phyloP scores from a whole-genome alignment of 2,113 vertebrate genomes.

The Ondatra zibethicus region DNA sequence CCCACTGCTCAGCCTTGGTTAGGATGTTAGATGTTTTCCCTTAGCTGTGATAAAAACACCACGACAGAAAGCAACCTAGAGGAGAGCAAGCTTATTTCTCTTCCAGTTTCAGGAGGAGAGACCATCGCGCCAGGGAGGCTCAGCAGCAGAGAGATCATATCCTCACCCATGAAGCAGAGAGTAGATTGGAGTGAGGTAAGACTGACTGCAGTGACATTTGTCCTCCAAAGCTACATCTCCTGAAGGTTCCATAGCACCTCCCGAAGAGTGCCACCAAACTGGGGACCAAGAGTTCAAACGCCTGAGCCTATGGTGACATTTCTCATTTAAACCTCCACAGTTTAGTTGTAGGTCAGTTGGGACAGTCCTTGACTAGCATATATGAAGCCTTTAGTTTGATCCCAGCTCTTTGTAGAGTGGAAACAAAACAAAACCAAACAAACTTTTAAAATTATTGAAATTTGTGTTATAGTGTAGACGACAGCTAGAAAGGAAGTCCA shows the following conservation, averaged over 20 bases:
- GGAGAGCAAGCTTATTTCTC: not conserved
- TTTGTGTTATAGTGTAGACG: constrained; percentile 12
- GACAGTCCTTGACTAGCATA: not conserved
- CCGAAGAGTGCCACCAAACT: not conserved
- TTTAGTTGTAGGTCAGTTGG: too few relatives aligned
- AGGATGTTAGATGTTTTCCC: not conserved
- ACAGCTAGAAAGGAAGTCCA: not conserved
- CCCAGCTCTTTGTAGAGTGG: too few relatives aligned
- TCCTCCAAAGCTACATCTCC: not conserved
- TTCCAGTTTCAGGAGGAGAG: not conserved
- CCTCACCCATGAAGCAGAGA: not conserved
- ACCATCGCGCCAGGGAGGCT: not conserved
- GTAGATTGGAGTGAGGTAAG: not conserved
- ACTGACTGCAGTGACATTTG: not conserved
- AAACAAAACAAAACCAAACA: not conserved
- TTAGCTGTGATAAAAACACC: not conserved
- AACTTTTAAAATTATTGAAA: constrained; percentile 32
- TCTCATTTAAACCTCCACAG: not conserved
- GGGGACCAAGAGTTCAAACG: not conserved
- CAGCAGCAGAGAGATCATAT: not conserved
- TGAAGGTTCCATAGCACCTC: not conserved
- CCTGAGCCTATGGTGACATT: not conserved
- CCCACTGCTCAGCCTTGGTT: not conserved
- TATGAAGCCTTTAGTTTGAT: not conserved
- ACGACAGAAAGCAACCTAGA: not conserved